A percentile compares a stretch with the other conserved stretches of the same genome.
phyloP scores from a whole-genome alignment of 2,113 vertebrate genomes.

The Pteronura brasiliensis region DNA sequence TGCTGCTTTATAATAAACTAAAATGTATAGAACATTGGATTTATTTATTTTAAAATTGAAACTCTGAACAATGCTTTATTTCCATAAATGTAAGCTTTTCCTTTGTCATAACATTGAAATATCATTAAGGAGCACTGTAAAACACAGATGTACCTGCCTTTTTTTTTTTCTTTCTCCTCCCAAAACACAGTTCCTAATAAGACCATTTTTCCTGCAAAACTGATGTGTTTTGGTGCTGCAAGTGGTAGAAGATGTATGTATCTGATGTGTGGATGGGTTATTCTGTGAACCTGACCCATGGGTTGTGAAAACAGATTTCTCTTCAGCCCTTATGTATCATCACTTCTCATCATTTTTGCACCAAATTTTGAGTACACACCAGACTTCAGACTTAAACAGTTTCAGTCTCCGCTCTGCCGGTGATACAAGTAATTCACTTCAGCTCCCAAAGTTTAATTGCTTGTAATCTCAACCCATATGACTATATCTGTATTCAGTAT shows the following conservation, averaged over 20 bases:
- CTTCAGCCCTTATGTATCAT: background rate
- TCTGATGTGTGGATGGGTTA: background rate
- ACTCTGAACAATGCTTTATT: background rate
- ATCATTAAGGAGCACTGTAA: background rate
- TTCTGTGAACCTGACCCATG: background rate
- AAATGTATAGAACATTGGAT: background rate
- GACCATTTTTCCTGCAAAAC: background rate
- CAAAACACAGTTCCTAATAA: background rate
- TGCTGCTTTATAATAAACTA: background rate
- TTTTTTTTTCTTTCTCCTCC: background rate
- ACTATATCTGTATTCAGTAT: background rate
- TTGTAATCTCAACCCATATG: background rate
- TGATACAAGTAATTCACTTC: background rate
- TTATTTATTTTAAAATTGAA: slow-evolving; percentile 18
- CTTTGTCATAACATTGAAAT: background rate
- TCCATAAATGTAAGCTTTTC: background rate
- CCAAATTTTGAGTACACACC: background rate
- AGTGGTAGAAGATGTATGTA: background rate
- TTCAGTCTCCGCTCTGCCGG: background rate
- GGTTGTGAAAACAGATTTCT: background rate
- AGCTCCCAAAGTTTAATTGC: background rate
- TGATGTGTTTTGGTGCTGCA: background rate
- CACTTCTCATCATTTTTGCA: background rate
- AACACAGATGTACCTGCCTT: background rate
- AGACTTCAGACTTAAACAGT: background rate